These are phyloP conservation scores for Pangasius macronema DNA, from an alignment of 2,797 vertebrate genomes.

Conservation along the genomic window DNA sequence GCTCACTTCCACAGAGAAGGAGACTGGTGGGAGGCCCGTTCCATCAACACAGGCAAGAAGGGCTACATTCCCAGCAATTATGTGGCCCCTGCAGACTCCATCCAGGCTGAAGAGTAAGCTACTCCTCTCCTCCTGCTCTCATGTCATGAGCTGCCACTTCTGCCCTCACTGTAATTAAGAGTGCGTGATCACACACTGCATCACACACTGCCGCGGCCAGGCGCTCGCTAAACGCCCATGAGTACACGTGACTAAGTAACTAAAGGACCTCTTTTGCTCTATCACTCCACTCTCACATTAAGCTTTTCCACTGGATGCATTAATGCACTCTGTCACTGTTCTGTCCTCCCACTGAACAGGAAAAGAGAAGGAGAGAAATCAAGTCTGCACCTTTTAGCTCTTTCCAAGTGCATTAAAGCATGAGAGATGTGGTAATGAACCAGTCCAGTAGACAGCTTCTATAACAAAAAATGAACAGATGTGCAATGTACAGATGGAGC, in stretches of 20 bases:
- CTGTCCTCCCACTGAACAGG: not conserved
- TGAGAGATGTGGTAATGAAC: not conserved
- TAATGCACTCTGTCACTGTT: constrained; percentile 9
- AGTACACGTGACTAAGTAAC: constrained; percentile 41
- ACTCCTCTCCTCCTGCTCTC: constrained; percentile 36
- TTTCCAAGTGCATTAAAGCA: constrained; percentile 7
- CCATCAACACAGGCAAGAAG: constrained; percentile 94
- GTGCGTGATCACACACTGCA: constrained; percentile 40
- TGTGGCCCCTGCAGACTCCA: constrained; percentile 96
- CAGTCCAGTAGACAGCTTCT: no score
- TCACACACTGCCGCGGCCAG: constrained; percentile 30
- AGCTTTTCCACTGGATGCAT: constrained; percentile 14
- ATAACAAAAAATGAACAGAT: not conserved
- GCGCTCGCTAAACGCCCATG: constrained; percentile 31
- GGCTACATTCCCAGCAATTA: constrained; percentile 99
- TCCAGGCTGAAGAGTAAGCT: constrained; percentile 97
- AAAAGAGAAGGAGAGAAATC: not conserved
- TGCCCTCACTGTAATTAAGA: constrained; percentile 45
- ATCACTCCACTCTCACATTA: constrained; percentile 2
- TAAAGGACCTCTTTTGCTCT: constrained; percentile 34
- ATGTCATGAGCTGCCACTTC: constrained; percentile 46
- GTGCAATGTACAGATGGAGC: not conserved
- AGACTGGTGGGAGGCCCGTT: constrained; percentile 99
- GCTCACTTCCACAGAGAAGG: constrained; percentile 82
- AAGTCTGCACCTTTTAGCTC: not conserved